phyloP scores from a whole-genome alignment of 2,888 invertebrate species.

The Platycheirus rosarum region DNA sequence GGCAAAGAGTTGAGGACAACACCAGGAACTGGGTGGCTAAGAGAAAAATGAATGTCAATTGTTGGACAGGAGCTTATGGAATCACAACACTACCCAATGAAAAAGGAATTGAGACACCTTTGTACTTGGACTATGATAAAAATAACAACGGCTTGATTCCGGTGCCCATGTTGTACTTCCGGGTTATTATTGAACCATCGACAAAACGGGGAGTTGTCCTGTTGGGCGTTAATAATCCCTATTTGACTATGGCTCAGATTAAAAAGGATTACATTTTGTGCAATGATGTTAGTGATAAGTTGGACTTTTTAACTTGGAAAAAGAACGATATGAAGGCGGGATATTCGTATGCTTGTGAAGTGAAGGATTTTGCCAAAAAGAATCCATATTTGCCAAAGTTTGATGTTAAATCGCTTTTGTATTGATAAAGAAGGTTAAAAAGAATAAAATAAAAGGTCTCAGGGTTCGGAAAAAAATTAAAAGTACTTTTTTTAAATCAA shows the following conservation, averaged over 20 bases:
- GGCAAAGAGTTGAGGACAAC: slow-evolving; percentile 83
- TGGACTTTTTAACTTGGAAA: slow-evolving; percentile 83
- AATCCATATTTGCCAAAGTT: slow-evolving; percentile 77
- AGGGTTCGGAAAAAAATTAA: no score
- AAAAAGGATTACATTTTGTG: slow-evolving; percentile 78
- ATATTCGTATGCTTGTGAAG: slow-evolving; percentile 80
- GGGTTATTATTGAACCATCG: slow-evolving; percentile 84
- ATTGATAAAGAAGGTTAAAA: slow-evolving; percentile 14
- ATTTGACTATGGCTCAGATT: slow-evolving; percentile 77
- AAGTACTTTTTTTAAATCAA: no score
- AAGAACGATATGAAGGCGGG: slow-evolving; percentile 77
- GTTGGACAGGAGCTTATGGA: slow-evolving; percentile 85
- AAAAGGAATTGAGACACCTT: slow-evolving; percentile 79
- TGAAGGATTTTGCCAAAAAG: slow-evolving; percentile 77
- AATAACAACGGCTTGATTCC: slow-evolving; percentile 83
- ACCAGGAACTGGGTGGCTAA: slow-evolving; percentile 82
- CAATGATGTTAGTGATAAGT: slow-evolving; percentile 83
- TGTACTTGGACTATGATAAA: slow-evolving; percentile 80
- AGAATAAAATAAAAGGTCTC: no score
- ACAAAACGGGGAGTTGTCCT: slow-evolving; percentile 84
- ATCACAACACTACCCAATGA: slow-evolving; percentile 84
- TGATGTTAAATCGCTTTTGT: slow-evolving; percentile 62
- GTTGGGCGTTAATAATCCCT: slow-evolving; percentile 82
- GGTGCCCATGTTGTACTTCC: slow-evolving; percentile 85
- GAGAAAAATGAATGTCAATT: slow-evolving; percentile 80